Conservation (phyloP, 92 coral and sea anemone species). For the Ricordea florida region DNA sequence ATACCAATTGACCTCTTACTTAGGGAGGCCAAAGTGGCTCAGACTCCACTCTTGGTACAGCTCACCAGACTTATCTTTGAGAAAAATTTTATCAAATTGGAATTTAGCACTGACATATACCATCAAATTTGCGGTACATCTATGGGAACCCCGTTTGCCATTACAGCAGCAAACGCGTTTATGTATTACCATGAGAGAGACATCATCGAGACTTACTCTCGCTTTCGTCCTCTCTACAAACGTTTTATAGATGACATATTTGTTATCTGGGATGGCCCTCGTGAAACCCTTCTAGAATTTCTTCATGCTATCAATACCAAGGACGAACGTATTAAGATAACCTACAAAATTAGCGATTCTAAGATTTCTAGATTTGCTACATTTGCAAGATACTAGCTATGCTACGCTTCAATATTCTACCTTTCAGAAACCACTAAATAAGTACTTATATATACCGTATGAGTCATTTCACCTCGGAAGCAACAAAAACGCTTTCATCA, state of each 20-base stretch:
- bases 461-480: too few species aligned
- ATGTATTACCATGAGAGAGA: constrained; percentile 44
- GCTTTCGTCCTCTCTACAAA: not conserved
- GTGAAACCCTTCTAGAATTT: not conserved
- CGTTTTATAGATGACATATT: not conserved
- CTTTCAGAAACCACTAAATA: not conserved
- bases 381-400: not conserved
- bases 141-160: constrained; percentile 53
- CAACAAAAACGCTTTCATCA: constrained; percentile 43
- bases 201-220: constrained; percentile 8
- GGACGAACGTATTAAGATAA: not conserved
- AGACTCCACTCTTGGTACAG: constrained; percentile 46
- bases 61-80: constrained; percentile 41
- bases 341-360: not conserved
- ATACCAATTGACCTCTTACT: constrained; percentile 42
- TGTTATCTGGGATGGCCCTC: not conserved
- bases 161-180: constrained; percentile 52
- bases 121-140: constrained; percentile 34
- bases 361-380: not conserved
- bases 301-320: not conserved
- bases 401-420: not conserved
- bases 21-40: constrained; percentile 38
- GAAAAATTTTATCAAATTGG: constrained; percentile 16
- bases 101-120: constrained; percentile 17
- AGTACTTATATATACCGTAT: too few species aligned